A percentile compares a stretch with the other conserved stretches of the same genome.
Conservation (phyloP, 1,140 invertebrate species). For the Drosophila guanche region DNA sequence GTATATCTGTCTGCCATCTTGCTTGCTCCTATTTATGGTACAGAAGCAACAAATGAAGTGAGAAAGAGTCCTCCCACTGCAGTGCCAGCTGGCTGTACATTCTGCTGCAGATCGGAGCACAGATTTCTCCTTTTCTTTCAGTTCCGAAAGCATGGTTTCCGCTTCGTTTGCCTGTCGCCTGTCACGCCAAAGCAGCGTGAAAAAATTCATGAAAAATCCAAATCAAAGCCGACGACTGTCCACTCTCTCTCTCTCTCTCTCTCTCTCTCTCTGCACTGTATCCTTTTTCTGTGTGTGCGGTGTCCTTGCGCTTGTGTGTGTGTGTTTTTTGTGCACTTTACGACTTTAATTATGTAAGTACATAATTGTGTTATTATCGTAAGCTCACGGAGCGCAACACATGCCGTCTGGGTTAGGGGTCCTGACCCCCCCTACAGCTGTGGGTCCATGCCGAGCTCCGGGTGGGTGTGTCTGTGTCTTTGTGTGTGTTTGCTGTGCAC, state of each 20-base stretch:
- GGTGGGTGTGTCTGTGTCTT: background rate
- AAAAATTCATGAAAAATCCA: slow-evolving; percentile 23
- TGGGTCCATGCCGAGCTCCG: slow-evolving; percentile 5
- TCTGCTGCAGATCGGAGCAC: slow-evolving; percentile 18
- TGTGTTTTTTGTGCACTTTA: slow-evolving; percentile 73
- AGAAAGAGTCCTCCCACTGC: too few relatives aligned
- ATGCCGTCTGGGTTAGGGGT: slow-evolving; percentile 18
- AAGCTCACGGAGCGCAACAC: slow-evolving; percentile 56
- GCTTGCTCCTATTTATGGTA: too few relatives aligned
- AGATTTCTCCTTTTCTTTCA: background rate
- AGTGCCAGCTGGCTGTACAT: background rate
- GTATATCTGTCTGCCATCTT: too few relatives aligned
- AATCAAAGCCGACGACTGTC: slow-evolving; percentile 22
- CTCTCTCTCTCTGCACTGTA: background rate
- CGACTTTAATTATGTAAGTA: slow-evolving; percentile 82
- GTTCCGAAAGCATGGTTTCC: slow-evolving; percentile 11
- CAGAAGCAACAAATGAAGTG: too few relatives aligned
- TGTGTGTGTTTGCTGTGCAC: slow-evolving; percentile 36
- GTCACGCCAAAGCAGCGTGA: too few relatives aligned
- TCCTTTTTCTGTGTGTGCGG: background rate
- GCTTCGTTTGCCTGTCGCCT: slow-evolving; percentile 41
- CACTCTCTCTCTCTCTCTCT: slow-evolving; percentile 3
- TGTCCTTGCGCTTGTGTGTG: slow-evolving; percentile 10
- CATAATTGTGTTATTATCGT: slow-evolving; percentile 82
- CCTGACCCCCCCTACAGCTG: background rate